These are phyloP conservation scores for Sitta europaea DNA, from an alignment of 2,113 vertebrate species.

Conservation along the genomic window DNA sequence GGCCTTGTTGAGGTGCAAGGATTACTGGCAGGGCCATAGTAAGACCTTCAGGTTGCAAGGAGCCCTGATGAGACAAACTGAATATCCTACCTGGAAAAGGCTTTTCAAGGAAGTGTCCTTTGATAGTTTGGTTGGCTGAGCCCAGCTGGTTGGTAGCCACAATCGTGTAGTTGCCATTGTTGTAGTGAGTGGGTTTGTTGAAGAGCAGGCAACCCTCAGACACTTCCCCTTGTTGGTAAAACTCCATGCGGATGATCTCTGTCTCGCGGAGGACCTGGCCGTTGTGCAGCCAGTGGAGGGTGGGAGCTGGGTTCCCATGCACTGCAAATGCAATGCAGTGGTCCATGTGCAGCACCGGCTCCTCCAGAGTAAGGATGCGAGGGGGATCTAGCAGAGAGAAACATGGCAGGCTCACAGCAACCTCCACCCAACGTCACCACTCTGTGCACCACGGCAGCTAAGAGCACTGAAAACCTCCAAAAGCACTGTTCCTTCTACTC, in stretches of 20 bases:
- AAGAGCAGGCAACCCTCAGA: constrained; percentile 93
- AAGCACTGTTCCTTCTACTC: background rate
- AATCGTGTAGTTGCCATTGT: constrained; percentile 98
- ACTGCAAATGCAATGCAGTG: constrained; percentile 96
- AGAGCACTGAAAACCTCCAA: background rate
- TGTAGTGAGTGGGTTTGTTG: constrained; percentile 93
- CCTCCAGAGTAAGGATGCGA: constrained; percentile 85
- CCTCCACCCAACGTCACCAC: background rate
- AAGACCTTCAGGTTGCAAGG: background rate
- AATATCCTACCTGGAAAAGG: constrained; percentile 77
- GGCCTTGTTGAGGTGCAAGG: background rate
- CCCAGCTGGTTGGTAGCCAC: constrained; percentile 89
- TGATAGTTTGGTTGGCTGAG: constrained; percentile 87
- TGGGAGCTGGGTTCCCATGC: constrained; percentile 88
- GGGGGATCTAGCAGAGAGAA: constrained; percentile 84
- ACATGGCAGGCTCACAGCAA: constrained; percentile 36
- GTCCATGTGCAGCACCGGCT: constrained; percentile 87
- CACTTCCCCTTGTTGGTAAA: constrained; percentile 87
- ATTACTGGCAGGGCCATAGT: background rate
- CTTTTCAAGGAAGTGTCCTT: constrained; percentile 88
- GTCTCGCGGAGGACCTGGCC: constrained; percentile 82
- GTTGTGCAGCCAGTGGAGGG: constrained; percentile 88
- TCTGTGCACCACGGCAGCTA: background rate
- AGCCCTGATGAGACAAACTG: background rate
- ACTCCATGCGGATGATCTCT: constrained; percentile 85